Conservation (phyloP, 2,113 vertebrate species). For the Toxotes chatareus region DNA sequence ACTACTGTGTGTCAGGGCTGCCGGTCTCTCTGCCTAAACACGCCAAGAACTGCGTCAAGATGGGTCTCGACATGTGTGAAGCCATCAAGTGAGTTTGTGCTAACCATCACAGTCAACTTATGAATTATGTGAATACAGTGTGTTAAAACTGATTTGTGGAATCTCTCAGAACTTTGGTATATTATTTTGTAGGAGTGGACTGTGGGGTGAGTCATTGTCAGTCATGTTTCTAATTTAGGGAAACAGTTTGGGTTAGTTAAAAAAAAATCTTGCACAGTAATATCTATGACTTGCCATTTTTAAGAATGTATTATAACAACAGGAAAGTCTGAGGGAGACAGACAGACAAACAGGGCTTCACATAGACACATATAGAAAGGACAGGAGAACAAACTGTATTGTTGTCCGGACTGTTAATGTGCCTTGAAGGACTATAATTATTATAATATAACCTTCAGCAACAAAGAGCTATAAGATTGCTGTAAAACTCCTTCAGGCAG, state of each 20-base stretch:
- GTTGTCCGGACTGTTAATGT: background rate
- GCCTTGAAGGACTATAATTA: background rate
- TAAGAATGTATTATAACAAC: background rate
- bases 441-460: background rate
- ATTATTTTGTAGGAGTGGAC: background rate
- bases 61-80: conserved; percentile 99
- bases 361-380: background rate
- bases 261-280: background rate
- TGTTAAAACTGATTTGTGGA: conserved; percentile 7
- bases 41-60: conserved; percentile 98
- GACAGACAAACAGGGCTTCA: background rate
- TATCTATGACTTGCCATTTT: background rate
- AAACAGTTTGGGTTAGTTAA: background rate
- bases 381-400: background rate
- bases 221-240: background rate
- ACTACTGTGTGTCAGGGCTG: conserved; percentile 98
- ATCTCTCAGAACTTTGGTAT: background rate
- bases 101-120: background rate
- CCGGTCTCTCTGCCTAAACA: conserved; percentile 96
- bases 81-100: conserved; percentile 94
- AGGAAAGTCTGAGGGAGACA: background rate
- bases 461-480: background rate
- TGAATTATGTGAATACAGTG: conserved; percentile 1
- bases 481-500: conserved; percentile 82
- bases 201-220: background rate